Evolutionary conservation across 2,797 vertebrate species (phyloP), one percentile per base, ranked within the genome.

Genomic region (Calcarius lapponicus): DNA sequence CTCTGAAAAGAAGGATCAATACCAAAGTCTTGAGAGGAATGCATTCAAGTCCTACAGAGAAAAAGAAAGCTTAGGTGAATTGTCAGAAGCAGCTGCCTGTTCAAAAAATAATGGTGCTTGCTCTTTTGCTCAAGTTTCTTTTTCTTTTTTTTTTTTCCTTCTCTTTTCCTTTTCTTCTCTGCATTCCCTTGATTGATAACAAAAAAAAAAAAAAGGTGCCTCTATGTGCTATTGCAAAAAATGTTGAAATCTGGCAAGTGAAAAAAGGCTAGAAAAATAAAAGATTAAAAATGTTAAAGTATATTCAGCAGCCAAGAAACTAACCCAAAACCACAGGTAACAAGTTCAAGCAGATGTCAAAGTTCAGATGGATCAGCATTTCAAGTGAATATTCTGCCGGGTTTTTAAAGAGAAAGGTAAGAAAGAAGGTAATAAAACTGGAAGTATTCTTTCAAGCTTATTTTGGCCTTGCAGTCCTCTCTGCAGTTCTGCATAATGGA

Each of bases 81-180:
- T 7, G 18, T 80, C 67, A 94, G 84, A 90, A 91, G 61, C 50
- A 92, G 92, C 76, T 88, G 69, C 65, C 70, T 83, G 61, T 85
- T 89, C 82, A 91, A 96, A 96, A 96, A 95, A 95, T 88, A 96
- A 91, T n/a, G 61, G 45, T 48, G 54, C 79, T 82, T 88, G 75
- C 72, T 89, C 90, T 94, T 94, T 84, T 51, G 45, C 69, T 88
- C 43, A 51, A 74, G 40, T 87, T 70, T 86, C 72, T 78, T 86
- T 73, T 67, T 36, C 11, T 48, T 72, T 92, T 54, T 29, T 43
- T 17, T 51, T 53, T 43, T 19, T 51, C 22, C 38, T 90, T 85
- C n/a, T 79, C 13, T 34, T 81, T 94, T 95, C 50, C 43, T 95
- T 90, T 93, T 82, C 48, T 82, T 88, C 61, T 83, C 58, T 89